A percentile compares a stretch with the other conserved stretches of the same genome.
These are phyloP conservation scores for Dicycla oo DNA, from an alignment of 2,888 invertebrate genomes.

Conservation along the genomic window DNA sequence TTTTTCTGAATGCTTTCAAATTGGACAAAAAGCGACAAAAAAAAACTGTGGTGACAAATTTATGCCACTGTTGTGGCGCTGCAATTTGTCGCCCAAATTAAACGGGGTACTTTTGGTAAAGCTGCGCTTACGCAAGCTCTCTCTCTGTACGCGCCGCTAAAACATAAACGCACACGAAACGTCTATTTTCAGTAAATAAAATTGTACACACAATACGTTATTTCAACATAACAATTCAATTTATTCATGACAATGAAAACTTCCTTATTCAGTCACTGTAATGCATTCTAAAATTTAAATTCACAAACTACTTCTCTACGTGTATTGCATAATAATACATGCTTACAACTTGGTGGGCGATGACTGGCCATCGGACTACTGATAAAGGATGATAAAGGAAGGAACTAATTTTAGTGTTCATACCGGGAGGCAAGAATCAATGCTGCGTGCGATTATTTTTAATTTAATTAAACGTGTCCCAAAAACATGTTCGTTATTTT, in stretches of 20 bases:
- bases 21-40: not conserved
- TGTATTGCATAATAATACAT: constrained; percentile 48
- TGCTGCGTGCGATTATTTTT: constrained; percentile 22
- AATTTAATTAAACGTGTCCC: constrained; percentile 20
- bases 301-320: constrained; percentile 23
- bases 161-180: not conserved
- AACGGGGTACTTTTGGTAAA: not conserved
- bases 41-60: not conserved
- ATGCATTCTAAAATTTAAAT: constrained; percentile 25
- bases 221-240: constrained; percentile 18
- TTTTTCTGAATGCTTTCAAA: not conserved
- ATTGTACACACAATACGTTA: constrained; percentile 17
- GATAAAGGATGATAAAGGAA: constrained; percentile 14
- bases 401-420: constrained; percentile 24
- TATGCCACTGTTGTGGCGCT: not conserved
- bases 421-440: constrained; percentile 43
- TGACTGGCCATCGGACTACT: constrained; percentile 28
- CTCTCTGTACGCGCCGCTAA: not conserved
- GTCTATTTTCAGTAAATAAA: constrained; percentile 9
- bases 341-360: constrained; percentile 36
- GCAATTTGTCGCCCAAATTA: constrained; percentile 4
- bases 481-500: constrained; percentile 9
- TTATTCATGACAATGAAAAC: constrained; percentile 17
- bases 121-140: constrained; percentile 5
- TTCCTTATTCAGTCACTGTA: constrained; percentile 23